These are phyloP conservation scores for Basileuterus tristriatus DNA, from an alignment of 2,797 vertebrate species.

Conservation along the genomic window DNA sequence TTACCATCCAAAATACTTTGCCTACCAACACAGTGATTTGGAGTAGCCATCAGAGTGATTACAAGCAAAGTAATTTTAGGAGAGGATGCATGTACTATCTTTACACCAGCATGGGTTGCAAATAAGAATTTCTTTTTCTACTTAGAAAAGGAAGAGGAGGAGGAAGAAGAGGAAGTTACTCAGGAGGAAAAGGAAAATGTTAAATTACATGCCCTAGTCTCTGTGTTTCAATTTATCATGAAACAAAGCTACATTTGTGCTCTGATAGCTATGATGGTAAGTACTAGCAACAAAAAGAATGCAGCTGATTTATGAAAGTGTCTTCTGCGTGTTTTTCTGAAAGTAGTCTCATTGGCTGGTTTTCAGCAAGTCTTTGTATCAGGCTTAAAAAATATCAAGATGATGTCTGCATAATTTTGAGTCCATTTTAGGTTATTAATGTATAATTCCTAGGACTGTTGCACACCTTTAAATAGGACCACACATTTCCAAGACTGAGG, in stretches of 20 bases:
- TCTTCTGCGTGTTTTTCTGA: background rate
- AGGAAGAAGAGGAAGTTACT: slow-evolving; percentile 71
- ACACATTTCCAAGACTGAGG: background rate
- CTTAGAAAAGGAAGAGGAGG: slow-evolving; percentile 83
- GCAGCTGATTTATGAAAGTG: background rate
- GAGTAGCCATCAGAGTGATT: background rate
- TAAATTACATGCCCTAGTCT: slow-evolving; percentile 82
- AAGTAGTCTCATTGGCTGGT: background rate
- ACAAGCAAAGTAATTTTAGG: background rate
- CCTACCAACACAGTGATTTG: background rate
- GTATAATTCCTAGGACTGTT: background rate
- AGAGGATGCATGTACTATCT: background rate
- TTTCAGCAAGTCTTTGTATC: background rate
- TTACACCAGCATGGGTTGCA: background rate
- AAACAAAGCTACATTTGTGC: slow-evolving; percentile 99
- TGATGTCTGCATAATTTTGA: background rate
- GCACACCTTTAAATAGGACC: background rate
- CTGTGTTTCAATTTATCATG: slow-evolving; percentile 94
- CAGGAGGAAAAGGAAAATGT: slow-evolving; percentile 76
- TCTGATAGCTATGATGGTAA: slow-evolving; percentile 98
- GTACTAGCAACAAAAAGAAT: slow-evolving; percentile 5
- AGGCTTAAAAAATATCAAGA: background rate
- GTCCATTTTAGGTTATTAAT: background rate
- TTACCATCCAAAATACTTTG: background rate
- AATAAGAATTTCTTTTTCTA: slow-evolving; percentile 45